phyloP scores from a whole-genome alignment of 2,888 invertebrate genomes.

The Cerceris ruficornis region DNA sequence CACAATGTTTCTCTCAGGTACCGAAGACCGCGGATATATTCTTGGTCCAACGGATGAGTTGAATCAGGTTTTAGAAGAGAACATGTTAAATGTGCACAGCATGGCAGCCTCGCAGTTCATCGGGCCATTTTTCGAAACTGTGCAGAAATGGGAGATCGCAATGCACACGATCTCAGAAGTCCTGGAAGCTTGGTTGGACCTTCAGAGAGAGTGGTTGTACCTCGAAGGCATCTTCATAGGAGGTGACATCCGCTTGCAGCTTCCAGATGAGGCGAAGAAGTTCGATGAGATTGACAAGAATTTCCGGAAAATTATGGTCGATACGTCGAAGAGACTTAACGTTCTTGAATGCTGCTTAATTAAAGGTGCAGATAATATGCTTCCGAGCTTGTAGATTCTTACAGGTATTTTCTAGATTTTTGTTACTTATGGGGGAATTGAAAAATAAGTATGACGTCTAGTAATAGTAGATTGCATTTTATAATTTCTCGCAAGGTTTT shows the following conservation, averaged over 20 bases:
- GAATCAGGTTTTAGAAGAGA: constrained; percentile 91
- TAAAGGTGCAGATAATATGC: constrained; percentile 67
- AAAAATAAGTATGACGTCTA: too few relatives aligned
- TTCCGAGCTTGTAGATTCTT: too few relatives aligned
- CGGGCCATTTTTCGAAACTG: constrained; percentile 91
- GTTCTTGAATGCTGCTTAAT: constrained; percentile 91
- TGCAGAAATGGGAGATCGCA: constrained; percentile 93
- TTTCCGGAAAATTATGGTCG: constrained; percentile 93
- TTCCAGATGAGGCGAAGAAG: constrained; percentile 94
- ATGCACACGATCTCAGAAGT: constrained; percentile 92
- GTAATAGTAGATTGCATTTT: too few relatives aligned
- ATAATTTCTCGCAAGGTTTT: too few relatives aligned
- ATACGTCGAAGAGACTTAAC: constrained; percentile 90
- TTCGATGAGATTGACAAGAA: constrained; percentile 94
- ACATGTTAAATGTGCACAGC: constrained; percentile 94
- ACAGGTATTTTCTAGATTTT: too few relatives aligned
- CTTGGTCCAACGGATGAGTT: constrained; percentile 93
- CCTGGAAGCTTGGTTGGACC: constrained; percentile 92
- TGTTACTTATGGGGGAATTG: too few relatives aligned
- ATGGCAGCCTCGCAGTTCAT: constrained; percentile 95
- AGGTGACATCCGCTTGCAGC: constrained; percentile 92
- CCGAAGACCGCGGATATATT: constrained; percentile 90
- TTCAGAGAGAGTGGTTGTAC: constrained; percentile 95
- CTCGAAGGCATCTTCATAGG: constrained; percentile 96
- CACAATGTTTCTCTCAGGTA: constrained; percentile 75